Evolutionary conservation across 23 tunicate genomes (phyloP).

Genomic region (Clavelina lepadiformis): DNA sequence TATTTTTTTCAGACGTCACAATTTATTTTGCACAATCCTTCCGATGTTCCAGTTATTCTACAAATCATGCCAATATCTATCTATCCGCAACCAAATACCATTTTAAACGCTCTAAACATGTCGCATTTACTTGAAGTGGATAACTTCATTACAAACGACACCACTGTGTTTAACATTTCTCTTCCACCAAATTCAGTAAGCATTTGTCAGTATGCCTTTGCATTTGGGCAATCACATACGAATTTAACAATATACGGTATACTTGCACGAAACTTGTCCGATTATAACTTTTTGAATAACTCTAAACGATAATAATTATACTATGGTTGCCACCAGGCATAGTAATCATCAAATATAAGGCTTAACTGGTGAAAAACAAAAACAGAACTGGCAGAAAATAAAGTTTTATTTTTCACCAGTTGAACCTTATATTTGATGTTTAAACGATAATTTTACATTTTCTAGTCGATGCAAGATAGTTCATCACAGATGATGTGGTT

Average conservation of each 20-base stretch:
- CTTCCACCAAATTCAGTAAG: slow-evolving; percentile 38
- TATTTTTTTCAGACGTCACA: slow-evolving; percentile 12
- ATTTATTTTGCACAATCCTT: slow-evolving; percentile 40
- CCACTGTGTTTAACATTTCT: slow-evolving; percentile 28
- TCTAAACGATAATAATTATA: too few species aligned
- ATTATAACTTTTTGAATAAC: too few species aligned
- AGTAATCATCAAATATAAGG: too few species aligned
- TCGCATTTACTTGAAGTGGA: slow-evolving; percentile 2
- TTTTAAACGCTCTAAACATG: slow-evolving; percentile 10
- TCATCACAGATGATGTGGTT: slow-evolving; percentile 83
- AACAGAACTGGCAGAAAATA: neutral
- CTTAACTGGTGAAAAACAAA: too few species aligned
- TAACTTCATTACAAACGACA: slow-evolving; percentile 14
- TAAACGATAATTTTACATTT: too few species aligned
- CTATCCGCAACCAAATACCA: slow-evolving; percentile 69
- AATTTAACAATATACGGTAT: too few species aligned
- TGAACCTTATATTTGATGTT: neutral
- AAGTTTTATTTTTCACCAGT: neutral
- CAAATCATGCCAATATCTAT: slow-evolving; percentile 70
- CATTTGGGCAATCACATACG: too few species aligned
- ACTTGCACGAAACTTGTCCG: too few species aligned
- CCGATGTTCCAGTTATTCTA: slow-evolving; percentile 62
- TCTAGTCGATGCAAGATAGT: slow-evolving; percentile 49
- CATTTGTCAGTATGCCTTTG: too few species aligned
- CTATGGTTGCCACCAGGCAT: too few species aligned